phyloP scores from a whole-genome alignment of 2,888 invertebrate species.

The Rhagophthalmus giganteus region DNA sequence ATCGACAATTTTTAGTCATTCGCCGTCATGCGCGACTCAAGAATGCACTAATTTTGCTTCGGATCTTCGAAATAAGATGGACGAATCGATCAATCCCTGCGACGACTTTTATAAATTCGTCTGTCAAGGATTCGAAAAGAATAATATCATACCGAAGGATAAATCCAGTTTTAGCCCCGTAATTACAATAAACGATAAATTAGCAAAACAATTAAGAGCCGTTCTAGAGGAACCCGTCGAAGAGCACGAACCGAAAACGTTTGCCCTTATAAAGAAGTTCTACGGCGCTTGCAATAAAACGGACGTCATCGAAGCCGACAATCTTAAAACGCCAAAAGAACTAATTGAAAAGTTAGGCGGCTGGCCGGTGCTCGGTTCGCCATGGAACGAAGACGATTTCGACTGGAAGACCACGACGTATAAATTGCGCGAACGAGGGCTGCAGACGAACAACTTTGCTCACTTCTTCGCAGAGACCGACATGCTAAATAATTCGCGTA shows the following conservation, averaged over 20 bases:
- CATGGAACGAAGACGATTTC: conserved; percentile 73
- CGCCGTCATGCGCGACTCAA: conserved; percentile 71
- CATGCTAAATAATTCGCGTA: too few species aligned
- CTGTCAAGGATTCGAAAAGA: conserved; percentile 71
- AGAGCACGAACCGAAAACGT: conserved; percentile 68
- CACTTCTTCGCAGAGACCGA: too few species aligned
- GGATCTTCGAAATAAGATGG: conserved; percentile 60
- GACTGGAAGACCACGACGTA: too few species aligned
- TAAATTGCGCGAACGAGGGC: too few species aligned
- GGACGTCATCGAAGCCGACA: conserved; percentile 77
- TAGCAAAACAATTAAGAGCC: conserved; percentile 72
- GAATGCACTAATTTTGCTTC: conserved; percentile 80
- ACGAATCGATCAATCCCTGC: not conserved
- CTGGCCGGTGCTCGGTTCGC: conserved; percentile 85
- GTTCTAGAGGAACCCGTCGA: conserved; percentile 68
- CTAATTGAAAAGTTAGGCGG: conserved; percentile 82
- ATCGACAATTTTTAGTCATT: too few species aligned
- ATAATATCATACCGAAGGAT: conserved; percentile 77
- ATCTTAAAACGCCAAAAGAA: conserved; percentile 69
- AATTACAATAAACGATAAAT: conserved; percentile 72
- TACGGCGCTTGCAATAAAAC: conserved; percentile 89
- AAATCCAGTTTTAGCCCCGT: conserved; percentile 77
- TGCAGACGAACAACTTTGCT: too few species aligned
- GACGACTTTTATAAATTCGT: not conserved
- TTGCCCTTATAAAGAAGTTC: conserved; percentile 76